These are phyloP conservation scores for Meloe dianella DNA, from an alignment of 2,888 invertebrate species.

Conservation along the genomic window DNA sequence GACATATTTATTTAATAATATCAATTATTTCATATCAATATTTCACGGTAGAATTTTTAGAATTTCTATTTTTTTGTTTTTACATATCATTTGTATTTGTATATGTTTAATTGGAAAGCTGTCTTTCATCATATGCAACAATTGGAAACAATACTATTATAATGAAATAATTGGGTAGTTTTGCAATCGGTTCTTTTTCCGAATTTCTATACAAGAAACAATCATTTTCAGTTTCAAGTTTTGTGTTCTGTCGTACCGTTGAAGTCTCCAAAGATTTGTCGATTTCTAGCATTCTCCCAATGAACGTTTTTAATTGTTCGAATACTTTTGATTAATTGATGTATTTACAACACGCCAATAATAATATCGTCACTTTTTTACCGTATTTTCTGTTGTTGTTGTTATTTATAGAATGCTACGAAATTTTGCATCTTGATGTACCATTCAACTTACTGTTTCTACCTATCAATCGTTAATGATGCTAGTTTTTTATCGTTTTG, in stretches of 20 bases:
- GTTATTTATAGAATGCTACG: no score
- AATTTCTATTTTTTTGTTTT: slow-evolving; percentile 1
- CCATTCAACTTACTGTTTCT: no score
- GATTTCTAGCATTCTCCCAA: not conserved
- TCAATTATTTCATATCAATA: not conserved
- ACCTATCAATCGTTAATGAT: no score
- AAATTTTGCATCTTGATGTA: no score
- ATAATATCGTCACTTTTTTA: no score
- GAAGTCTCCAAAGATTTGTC: not conserved
- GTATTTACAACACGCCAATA: not conserved
- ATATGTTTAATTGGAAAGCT: not conserved
- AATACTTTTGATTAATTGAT: not conserved
- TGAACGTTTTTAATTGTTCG: not conserved
- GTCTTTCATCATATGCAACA: not conserved
- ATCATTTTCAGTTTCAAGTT: not conserved
- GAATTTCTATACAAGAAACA: no score
- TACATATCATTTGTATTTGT: not conserved
- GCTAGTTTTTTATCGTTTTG: no score
- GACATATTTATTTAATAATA: slow-evolving; percentile 2
- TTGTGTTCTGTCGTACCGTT: not conserved
- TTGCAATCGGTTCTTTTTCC: not conserved
- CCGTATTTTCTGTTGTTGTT: not conserved
- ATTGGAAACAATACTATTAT: not conserved
- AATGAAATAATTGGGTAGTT: not conserved
- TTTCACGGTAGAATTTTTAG: not conserved